Base-by-base conservation (phyloP, 2,797 vertebrate genomes). In the Danio aesculapii region DNA sequence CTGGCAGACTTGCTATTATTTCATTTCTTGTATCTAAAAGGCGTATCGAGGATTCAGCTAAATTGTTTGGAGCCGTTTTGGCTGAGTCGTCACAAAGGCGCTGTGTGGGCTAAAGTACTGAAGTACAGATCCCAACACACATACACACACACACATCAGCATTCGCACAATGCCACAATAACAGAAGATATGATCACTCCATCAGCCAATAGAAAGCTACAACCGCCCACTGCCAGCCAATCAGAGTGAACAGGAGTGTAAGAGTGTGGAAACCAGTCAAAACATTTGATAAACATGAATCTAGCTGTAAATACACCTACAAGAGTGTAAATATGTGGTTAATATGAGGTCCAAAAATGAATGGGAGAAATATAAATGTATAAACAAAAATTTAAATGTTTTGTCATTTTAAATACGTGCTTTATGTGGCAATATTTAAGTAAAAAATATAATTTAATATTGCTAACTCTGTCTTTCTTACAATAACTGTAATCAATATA, bases 21-120 rank as follows among this genome's bases (percentile, higher is more conserved):
- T 91, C 85, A 89, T 90, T 89, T 90, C 87, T 90, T 84, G 74
- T 88, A 86, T 87, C 84, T 80, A 84, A 90, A 86, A 89, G 85
- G 70, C 75, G 59, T 88, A 90, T 86, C 79, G 50, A 67, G 82
- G 79, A 90, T 88, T 90, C 81, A 82, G 87, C 85, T 87, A 90
- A 91, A 91, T 85, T 84, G 86, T 89, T 87, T 87, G 74, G 85
- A 84, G 86, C 75, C 5, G 82, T 86, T 88, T 88, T 86, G 88
- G 85, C 90, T 89, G 91, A 90, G 78, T 89, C 84, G 83, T 82
- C 86, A 86, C 81, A 88, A 88, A 84, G 82, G 52, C 3, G 1
- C 53, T 53, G 66, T 52, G 75, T 59, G 63, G 67, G 75, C 30
- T 59, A 63, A 74, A 74, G 55, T 71, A 75, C 43, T 47, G 64